Percentiles rank a stretch among this genome's conserved stretches.
Conservation (phyloP, 2,113 vertebrate genomes). For the Cathartes aura region DNA sequence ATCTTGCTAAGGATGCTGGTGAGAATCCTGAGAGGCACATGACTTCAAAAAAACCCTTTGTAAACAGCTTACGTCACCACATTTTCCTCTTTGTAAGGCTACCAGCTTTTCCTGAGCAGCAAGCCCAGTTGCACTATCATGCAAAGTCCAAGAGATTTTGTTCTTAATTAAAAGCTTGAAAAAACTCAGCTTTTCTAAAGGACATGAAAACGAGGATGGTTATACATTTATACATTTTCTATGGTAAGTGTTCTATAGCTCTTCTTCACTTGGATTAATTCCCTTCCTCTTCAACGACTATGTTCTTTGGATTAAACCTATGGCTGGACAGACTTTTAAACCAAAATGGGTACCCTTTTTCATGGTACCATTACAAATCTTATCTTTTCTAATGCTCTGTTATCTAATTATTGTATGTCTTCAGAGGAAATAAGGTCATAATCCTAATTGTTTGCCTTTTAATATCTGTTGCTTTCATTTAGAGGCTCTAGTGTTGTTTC, state of each 20-base stretch:
- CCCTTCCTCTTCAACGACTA: not conserved
- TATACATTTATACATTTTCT: not conserved
- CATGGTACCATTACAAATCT: not conserved
- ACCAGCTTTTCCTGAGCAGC: not conserved
- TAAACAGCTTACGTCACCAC: not conserved
- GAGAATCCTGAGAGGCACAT: not conserved
- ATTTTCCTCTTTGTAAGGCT: not conserved
- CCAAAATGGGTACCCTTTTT: not conserved
- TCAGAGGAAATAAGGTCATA: not conserved
- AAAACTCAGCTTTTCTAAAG: not conserved
- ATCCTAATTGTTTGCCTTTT: not conserved
- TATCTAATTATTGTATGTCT: not conserved
- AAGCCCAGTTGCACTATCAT: not conserved
- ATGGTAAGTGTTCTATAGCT: not conserved
- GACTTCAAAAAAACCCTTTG: not conserved
- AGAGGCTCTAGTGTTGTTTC: not conserved
- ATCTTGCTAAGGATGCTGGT: not conserved
- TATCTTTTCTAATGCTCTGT: not conserved
- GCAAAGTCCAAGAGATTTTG: not conserved
- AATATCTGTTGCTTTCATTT: not conserved
- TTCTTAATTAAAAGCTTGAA: not conserved
- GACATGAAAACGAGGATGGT: not conserved
- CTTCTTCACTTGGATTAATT: not conserved
- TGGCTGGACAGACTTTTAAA: not conserved
- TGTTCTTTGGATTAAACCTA: not conserved